These are phyloP conservation scores for Drosophila pandora DNA, from an alignment of 1,140 invertebrate species.

Conservation along the genomic window DNA sequence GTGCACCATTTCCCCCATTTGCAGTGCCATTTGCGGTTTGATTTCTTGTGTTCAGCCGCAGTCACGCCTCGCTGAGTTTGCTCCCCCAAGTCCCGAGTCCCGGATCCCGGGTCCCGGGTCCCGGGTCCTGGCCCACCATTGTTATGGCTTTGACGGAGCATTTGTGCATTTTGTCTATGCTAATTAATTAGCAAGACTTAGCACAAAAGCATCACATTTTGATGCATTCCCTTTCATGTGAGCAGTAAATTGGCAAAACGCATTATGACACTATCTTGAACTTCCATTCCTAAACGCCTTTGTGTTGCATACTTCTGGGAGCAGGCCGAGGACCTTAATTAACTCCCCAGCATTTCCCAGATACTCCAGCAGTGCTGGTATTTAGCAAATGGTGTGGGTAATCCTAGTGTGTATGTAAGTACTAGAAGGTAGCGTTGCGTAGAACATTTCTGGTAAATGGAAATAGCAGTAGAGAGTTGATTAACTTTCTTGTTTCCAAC, in stretches of 20 bases:
- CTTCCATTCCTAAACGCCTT: constrained; percentile 9
- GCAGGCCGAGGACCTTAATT: constrained; percentile 28
- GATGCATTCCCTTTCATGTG: not conserved
- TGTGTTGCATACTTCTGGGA: constrained; percentile 30
- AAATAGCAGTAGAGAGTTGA: constrained; percentile 34
- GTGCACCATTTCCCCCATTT: constrained; percentile 55
- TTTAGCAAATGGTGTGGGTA: constrained; percentile 11
- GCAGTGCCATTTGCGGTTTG: constrained; percentile 73
- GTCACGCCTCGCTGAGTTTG: constrained; percentile 21
- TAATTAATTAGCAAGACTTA: constrained; percentile 61
- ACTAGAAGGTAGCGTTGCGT: too few relatives aligned
- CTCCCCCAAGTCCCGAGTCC: not conserved
- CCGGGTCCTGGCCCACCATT: constrained; percentile 12
- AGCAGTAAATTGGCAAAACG: constrained; percentile 28
- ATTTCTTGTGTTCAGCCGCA: constrained; percentile 49
- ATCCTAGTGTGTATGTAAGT: constrained; percentile 4
- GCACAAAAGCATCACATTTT: not conserved
- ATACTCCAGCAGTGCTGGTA: not conserved
- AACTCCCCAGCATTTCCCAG: constrained; percentile 26
- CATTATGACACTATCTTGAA: constrained; percentile 28
- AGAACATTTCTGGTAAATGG: constrained; percentile 29
- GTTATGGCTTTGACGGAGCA: constrained; percentile 42
- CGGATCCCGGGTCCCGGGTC: too few relatives aligned
- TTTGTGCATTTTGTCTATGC: constrained; percentile 36
- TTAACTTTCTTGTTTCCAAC: constrained; percentile 14